Percentiles rank a stretch among this genome's conserved stretches.
These are phyloP conservation scores for Tachyglossus aculeatus DNA, from an alignment of 2,797 vertebrate species.

Conservation along the genomic window DNA sequence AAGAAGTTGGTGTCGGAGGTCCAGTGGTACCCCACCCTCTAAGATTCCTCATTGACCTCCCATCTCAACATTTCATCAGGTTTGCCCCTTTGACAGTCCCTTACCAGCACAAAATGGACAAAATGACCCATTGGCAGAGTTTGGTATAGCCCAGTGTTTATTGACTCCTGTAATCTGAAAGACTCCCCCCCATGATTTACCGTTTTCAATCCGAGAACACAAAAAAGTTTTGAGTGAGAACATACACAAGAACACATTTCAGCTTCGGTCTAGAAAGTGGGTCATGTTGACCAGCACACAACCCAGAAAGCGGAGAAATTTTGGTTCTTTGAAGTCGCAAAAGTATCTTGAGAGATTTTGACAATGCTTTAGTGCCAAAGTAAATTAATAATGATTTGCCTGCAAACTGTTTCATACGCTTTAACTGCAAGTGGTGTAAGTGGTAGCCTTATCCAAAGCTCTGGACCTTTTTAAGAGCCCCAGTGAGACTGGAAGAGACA, in stretches of 20 bases:
- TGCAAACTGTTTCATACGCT: constrained; percentile 58
- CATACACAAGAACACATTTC: constrained; percentile 27
- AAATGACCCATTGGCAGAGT: constrained; percentile 34
- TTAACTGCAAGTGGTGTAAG: constrained; percentile 52
- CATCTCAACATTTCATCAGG: too few relatives aligned
- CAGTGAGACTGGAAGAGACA: constrained; percentile 33
- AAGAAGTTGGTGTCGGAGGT: too few relatives aligned
- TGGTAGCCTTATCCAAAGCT: constrained; percentile 47
- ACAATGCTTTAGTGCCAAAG: constrained; percentile 43
- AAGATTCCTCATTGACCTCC: too few relatives aligned
- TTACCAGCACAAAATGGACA: not conserved
- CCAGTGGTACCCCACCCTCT: too few relatives aligned
- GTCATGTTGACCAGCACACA: constrained; percentile 81
- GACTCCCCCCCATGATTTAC: constrained; percentile 14
- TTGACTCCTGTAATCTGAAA: constrained; percentile 44
- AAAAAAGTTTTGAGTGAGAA: constrained; percentile 22
- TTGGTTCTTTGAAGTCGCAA: constrained; percentile 9
- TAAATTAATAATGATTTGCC: constrained; percentile 55
- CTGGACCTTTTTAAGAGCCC: constrained; percentile 31
- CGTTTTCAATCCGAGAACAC: constrained; percentile 48
- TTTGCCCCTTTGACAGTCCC: too few relatives aligned
- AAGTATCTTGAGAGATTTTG: constrained; percentile 53
- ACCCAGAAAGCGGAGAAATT: constrained; percentile 64
- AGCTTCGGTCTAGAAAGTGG: constrained; percentile 55
- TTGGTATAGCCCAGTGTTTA: constrained; percentile 61